A percentile compares a stretch with the other conserved stretches of the same genome.
Conservation (phyloP, 2,113 vertebrate genomes). For the Gopherus flavomarginatus region DNA sequence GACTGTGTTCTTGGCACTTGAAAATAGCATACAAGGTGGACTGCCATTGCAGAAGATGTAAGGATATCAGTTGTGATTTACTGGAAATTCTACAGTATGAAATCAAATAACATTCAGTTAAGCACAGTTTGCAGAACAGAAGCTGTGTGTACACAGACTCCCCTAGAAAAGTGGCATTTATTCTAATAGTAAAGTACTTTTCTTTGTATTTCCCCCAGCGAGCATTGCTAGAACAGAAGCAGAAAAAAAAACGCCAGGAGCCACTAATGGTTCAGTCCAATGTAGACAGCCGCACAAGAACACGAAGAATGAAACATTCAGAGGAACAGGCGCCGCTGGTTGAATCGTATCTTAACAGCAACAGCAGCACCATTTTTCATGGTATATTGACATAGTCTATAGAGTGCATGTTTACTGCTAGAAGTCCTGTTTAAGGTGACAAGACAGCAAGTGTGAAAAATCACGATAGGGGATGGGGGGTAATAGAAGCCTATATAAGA, state of each 20-base stretch:
- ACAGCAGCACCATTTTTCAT: constrained; percentile 95
- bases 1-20: background rate
- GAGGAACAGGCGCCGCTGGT: constrained; percentile 97
- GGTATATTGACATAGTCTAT: constrained; percentile 75
- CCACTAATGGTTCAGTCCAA: constrained; percentile 98
- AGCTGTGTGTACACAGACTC: background rate
- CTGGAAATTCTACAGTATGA: background rate
- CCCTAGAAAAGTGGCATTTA: background rate
- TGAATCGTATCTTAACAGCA: constrained; percentile 96
- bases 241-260: constrained; percentile 98
- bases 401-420: background rate
- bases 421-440: too few species aligned
- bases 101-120: background rate
- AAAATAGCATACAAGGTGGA: background rate
- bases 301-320: constrained; percentile 90
- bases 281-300: constrained; percentile 89
- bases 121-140: background rate
- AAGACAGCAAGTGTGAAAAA: too few species aligned
- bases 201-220: constrained; percentile 78
- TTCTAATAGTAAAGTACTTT: background rate
- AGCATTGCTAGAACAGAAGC: constrained; percentile 95
- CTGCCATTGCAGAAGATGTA: background rate
- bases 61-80: background rate
- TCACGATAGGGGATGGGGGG: too few species aligned
- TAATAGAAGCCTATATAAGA: too few species aligned